A percentile compares a stretch with the other conserved stretches of the same genome.
These are phyloP conservation scores for Chinchilla lanigera DNA, from an alignment of 2,113 vertebrate species.

Conservation along the genomic window DNA sequence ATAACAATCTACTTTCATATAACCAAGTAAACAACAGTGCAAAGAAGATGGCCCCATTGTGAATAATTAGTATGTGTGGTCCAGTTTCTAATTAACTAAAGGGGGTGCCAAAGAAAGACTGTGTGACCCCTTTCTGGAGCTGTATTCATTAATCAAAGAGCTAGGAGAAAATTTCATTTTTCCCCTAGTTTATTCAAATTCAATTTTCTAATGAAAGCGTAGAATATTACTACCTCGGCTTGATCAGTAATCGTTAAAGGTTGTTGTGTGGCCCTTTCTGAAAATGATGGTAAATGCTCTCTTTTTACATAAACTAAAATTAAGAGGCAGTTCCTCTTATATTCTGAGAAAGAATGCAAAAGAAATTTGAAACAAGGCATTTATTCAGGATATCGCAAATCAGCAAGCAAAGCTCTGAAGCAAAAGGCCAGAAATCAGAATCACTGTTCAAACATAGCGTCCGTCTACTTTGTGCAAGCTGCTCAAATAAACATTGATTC, in stretches of 20 bases:
- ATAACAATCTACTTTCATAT: neutral
- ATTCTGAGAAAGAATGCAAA: neutral
- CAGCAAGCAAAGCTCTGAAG: neutral
- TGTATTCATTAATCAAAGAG: slow-evolving; percentile 78
- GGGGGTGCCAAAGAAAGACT: slow-evolving; percentile 67
- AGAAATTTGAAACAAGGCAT: neutral
- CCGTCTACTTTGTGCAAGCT: neutral
- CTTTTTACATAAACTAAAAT: neutral
- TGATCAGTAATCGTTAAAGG: neutral
- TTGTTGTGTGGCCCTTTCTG: neutral
- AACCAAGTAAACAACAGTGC: slow-evolving; percentile 55
- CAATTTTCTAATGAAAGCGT: neutral
- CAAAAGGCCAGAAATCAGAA: neutral
- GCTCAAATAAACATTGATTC: neutral
- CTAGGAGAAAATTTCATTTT: slow-evolving; percentile 45
- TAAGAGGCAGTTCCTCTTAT: neutral
- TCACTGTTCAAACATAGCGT: neutral
- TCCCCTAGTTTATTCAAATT: slow-evolving; percentile 67
- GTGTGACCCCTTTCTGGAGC: slow-evolving; percentile 67
- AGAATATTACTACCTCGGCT: neutral
- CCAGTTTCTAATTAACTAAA: slow-evolving; percentile 85
- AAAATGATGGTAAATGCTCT: slow-evolving; percentile 40
- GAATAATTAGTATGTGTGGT: slow-evolving; percentile 83
- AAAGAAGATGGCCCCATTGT: slow-evolving; percentile 80
- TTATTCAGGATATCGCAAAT: neutral